A percentile compares a stretch with the other conserved stretches of the same genome.
Conservation (phyloP, 1,140 invertebrate species). For the Nylanderia fulva region DNA sequence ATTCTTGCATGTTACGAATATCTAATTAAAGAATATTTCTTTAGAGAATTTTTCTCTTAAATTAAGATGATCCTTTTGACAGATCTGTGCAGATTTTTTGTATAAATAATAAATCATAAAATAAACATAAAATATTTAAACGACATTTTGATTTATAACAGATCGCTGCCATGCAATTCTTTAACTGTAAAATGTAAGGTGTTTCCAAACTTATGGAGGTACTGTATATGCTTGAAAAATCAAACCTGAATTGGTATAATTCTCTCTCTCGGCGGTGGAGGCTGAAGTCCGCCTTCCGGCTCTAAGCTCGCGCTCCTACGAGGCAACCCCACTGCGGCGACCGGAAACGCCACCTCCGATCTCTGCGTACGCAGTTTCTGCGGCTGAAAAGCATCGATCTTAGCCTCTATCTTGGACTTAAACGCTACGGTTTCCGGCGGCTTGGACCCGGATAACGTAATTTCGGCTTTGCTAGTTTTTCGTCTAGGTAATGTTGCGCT, state of each 20-base stretch:
- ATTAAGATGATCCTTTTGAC: too few relatives aligned
- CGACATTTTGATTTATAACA: too few relatives aligned
- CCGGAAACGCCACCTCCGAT: conserved; percentile 88
- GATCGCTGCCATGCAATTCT: too few relatives aligned
- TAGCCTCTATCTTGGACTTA: conserved; percentile 88
- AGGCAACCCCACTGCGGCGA: conserved; percentile 81
- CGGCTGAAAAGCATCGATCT: conserved; percentile 85
- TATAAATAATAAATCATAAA: too few relatives aligned
- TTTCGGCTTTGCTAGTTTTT: conserved; percentile 89
- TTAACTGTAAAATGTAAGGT: too few relatives aligned
- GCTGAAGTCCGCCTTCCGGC: conserved; percentile 78
- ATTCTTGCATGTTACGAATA: too few relatives aligned
- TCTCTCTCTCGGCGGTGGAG: conserved; percentile 83
- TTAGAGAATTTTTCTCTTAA: too few relatives aligned
- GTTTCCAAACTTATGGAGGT: too few relatives aligned
- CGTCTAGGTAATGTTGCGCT: conserved; percentile 89
- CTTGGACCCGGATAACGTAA: conserved; percentile 86
- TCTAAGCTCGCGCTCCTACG: conserved; percentile 84
- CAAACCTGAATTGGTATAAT: conserved; percentile 87
- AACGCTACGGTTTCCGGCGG: conserved; percentile 83
- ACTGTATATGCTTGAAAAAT: background rate
- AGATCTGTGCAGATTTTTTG: too few relatives aligned
- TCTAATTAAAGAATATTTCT: too few relatives aligned
- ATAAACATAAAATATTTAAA: too few relatives aligned
- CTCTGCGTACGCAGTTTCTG: conserved; percentile 85